These are phyloP conservation scores for Halictus rubicundus DNA, from an alignment of 1,140 invertebrate species.

Conservation along the genomic window DNA sequence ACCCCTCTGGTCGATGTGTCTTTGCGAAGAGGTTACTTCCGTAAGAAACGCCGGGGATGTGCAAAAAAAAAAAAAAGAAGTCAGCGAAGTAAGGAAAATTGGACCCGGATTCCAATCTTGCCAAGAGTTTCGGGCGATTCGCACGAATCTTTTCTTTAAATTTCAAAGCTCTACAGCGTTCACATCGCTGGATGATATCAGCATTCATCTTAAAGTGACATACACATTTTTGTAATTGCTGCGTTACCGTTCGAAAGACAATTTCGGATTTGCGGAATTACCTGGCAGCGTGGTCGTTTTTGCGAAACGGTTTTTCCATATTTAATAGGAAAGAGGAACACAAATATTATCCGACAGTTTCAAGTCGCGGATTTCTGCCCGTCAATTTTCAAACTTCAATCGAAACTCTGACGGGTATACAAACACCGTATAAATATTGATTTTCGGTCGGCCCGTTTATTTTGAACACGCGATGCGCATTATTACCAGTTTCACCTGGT, in stretches of 20 bases:
- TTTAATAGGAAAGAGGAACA: neutral
- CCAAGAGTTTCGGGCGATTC: neutral
- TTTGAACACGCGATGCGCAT: slow-evolving; percentile 5
- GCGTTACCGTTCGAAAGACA: too few species aligned
- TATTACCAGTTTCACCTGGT: slow-evolving; percentile 1
- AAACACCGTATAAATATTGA: slow-evolving; percentile 10
- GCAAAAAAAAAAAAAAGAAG: neutral
- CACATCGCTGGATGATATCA: too few species aligned
- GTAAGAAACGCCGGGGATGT: neutral
- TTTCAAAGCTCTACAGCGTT: too few species aligned
- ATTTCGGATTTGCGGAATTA: too few species aligned
- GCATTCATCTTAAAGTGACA: too few species aligned
- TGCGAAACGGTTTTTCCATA: neutral
- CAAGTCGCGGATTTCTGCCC: neutral
- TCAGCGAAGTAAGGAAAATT: neutral
- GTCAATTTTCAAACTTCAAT: slow-evolving; percentile 1
- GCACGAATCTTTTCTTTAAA: neutral
- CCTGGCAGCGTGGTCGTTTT: too few species aligned
- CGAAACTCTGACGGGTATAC: neutral
- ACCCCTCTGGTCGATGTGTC: neutral
- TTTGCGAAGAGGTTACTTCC: neutral
- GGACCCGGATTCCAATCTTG: neutral
- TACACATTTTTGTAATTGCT: too few species aligned
- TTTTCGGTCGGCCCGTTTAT: neutral
- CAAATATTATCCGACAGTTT: neutral